A percentile compares a stretch with the other conserved stretches of the same genome.
Conservation (phyloP, 2,888 invertebrate species). For the Drosophila greeni region DNA sequence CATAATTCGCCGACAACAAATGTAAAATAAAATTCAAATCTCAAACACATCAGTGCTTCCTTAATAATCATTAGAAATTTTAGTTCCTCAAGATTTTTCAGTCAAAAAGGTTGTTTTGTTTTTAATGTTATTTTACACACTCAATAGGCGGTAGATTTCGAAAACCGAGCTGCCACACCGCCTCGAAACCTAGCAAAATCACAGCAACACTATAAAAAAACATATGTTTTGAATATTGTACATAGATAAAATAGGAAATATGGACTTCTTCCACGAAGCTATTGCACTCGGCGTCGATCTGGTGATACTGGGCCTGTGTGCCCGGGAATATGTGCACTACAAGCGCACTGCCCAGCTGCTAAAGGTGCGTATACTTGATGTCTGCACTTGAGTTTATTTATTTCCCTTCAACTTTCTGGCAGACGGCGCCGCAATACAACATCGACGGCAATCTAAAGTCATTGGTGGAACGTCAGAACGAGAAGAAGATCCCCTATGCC, state of each 20-base stretch:
- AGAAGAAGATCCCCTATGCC: slow-evolving; percentile 85
- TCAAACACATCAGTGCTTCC: fast-evolving
- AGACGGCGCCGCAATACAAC: slow-evolving; percentile 86
- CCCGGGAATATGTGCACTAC: slow-evolving; percentile 87
- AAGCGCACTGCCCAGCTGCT: slow-evolving; percentile 85
- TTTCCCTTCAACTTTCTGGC: slow-evolving; percentile 6
- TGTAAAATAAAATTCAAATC: neutral
- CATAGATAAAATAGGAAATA: slow-evolving; percentile 71
- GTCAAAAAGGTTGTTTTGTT: neutral
- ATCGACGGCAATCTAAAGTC: slow-evolving; percentile 83
- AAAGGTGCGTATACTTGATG: slow-evolving; percentile 81
- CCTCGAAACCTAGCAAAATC: neutral
- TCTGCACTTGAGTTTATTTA: neutral
- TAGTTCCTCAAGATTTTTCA: too few species aligned
- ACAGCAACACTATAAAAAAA: slow-evolving; percentile 15
- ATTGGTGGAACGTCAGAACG: slow-evolving; percentile 82
- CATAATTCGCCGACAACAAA: neutral
- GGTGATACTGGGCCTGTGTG: slow-evolving; percentile 85
- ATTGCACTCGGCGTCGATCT: slow-evolving; percentile 87
- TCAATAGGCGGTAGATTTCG: neutral
- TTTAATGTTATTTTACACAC: too few species aligned
- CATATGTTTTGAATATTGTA: slow-evolving; percentile 19
- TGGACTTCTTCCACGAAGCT: slow-evolving; percentile 89
- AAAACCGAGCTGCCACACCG: neutral
- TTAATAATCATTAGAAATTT: neutral